Evolutionary conservation across 1,140 invertebrate species (phyloP).

Genomic region (Stegodyphus dumicola): DNA sequence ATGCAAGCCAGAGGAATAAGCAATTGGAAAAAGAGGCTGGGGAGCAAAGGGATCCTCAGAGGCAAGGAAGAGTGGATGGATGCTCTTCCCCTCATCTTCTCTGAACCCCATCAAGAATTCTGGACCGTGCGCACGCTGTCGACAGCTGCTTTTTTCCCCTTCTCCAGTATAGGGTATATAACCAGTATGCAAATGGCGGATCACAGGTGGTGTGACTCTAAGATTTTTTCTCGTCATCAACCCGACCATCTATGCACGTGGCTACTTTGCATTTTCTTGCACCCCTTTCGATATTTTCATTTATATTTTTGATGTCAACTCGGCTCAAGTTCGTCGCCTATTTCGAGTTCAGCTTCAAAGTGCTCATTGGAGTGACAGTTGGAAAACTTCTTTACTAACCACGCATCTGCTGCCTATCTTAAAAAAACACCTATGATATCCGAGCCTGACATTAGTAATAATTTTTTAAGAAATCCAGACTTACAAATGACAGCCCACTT

Average conservation of each 20-base stretch:
- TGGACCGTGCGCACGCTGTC: slow-evolving; percentile 34
- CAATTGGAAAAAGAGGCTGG: slow-evolving; percentile 28
- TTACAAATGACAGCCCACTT: too few relatives aligned
- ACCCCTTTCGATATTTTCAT: slow-evolving; percentile 11
- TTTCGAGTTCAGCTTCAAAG: neutral
- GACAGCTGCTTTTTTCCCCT: slow-evolving; percentile 28
- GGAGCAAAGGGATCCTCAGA: slow-evolving; percentile 9
- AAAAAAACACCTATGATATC: too few relatives aligned
- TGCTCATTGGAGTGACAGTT: neutral
- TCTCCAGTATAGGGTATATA: slow-evolving; percentile 19
- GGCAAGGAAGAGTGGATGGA: neutral
- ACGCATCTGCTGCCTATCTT: too few relatives aligned
- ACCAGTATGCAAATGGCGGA: slow-evolving; percentile 42
- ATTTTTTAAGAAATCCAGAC: too few relatives aligned
- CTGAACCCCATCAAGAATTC: slow-evolving; percentile 47
- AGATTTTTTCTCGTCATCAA: slow-evolving; percentile 39
- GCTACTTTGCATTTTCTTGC: slow-evolving; percentile 6
- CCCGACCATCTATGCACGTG: slow-evolving; percentile 10
- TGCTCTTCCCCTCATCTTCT: neutral
- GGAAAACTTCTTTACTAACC: too few relatives aligned
- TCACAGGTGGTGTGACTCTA: slow-evolving; percentile 38
- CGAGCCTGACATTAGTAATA: too few relatives aligned
- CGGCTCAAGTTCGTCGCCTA: neutral
- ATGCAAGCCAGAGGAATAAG: slow-evolving; percentile 42
- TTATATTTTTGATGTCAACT: neutral